phyloP scores from a whole-genome alignment of 92 coral and sea anemone genomes.

The Bergia puertoricense region DNA sequence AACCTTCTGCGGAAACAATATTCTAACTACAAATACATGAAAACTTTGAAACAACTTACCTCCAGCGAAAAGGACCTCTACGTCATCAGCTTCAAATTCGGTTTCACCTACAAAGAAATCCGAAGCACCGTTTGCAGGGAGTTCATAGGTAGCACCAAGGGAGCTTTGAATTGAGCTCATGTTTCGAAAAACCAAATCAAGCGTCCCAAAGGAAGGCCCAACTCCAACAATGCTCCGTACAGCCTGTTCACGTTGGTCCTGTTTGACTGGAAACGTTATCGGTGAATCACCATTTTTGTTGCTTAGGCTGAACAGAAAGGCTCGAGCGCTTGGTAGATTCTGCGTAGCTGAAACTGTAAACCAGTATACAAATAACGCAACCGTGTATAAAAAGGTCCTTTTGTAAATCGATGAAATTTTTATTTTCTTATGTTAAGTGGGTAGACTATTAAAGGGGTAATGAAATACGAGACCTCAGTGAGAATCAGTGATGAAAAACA shows the following conservation, averaged over 20 bases:
- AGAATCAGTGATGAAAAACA: too few species aligned
- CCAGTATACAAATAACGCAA: not conserved
- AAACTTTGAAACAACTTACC: not conserved
- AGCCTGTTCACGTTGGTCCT: constrained; percentile 29
- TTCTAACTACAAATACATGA: too few species aligned
- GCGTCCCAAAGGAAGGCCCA: constrained; percentile 53
- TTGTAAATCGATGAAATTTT: not conserved
- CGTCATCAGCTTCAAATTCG: constrained; percentile 44
- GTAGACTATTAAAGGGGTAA: too few species aligned
- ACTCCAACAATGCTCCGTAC: constrained; percentile 9
- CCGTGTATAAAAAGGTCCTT: too few species aligned
- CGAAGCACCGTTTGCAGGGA: not conserved
- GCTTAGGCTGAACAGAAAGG: constrained; percentile 51
- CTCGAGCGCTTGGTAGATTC: constrained; percentile 43
- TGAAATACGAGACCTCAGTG: too few species aligned
- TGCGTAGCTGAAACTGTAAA: not conserved
- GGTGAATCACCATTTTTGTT: constrained; percentile 21
- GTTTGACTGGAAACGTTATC: constrained; percentile 21
- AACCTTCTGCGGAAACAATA: too few species aligned
- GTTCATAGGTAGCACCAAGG: constrained; percentile 46
- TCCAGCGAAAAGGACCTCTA: constrained; percentile 38
- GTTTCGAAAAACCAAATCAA: constrained; percentile 11
- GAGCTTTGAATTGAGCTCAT: constrained; percentile 15
- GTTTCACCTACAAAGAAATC: constrained; percentile 30
- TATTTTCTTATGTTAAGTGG: too few species aligned